Conservation (phyloP, 2,888 invertebrate genomes). For the Melieria crassipennis region DNA sequence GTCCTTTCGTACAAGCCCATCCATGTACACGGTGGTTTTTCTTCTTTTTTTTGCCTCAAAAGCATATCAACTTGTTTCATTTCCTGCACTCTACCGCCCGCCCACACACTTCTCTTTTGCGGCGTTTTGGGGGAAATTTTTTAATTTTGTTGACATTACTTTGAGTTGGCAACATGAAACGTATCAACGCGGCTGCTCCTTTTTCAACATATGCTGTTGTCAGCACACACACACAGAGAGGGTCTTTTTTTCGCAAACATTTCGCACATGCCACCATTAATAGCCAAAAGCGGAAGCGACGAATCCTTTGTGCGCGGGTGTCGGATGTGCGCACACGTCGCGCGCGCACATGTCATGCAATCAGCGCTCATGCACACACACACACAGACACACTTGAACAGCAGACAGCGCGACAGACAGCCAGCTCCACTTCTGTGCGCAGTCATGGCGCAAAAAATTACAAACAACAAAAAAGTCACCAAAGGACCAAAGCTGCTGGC, state of each 20-base stretch:
- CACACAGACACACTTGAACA: not conserved
- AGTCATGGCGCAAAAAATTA: conserved; percentile 26
- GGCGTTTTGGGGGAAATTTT: conserved; percentile 19
- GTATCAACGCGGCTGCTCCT: not conserved
- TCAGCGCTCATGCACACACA: conserved; percentile 7
- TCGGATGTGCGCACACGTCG: conserved; percentile 13
- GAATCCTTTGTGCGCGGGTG: conserved; percentile 31
- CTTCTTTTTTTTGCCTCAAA: not conserved
- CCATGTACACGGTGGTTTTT: too few species aligned
- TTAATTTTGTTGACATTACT: conserved; percentile 42
- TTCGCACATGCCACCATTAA: conserved; percentile 32
- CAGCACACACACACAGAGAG: too few species aligned
- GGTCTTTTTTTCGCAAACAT: conserved; percentile 11
- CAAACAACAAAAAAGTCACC: conserved; percentile 9
- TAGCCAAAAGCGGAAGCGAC: conserved; percentile 33
- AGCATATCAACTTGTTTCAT: conserved; percentile 13
- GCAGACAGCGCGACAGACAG: not conserved
- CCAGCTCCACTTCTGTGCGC: conserved; percentile 17
- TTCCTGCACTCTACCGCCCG: conserved; percentile 21
- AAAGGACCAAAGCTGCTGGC: not conserved
- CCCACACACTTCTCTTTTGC: not conserved
- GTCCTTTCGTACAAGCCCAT: too few species aligned
- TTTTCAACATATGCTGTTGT: too few species aligned
- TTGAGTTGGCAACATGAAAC: conserved; percentile 34
- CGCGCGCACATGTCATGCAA: conserved; percentile 17